Evolutionary conservation across 2,113 vertebrate genomes (phyloP).

Genomic region (Datnioides undecimradiatus): DNA sequence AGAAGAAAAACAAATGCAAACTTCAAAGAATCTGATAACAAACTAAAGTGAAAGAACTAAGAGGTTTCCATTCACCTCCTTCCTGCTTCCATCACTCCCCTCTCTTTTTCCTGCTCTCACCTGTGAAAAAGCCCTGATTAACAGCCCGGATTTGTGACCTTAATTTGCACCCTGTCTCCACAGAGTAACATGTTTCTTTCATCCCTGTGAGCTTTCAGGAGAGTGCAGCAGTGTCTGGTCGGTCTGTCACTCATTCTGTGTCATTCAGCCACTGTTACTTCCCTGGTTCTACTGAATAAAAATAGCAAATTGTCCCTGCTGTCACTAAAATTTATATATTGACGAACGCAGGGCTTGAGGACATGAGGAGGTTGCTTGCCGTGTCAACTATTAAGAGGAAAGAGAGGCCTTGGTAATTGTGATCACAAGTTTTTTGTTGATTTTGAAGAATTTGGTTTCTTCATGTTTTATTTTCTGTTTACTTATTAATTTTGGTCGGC

Average conservation of each 20-base stretch:
- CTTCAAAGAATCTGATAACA: conserved; percentile 64
- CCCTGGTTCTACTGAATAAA: conserved; percentile 36
- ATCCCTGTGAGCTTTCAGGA: conserved; percentile 54
- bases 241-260: conserved; percentile 62
- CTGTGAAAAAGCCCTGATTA: conserved; percentile 70
- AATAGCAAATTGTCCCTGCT: conserved; percentile 57
- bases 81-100: conserved; percentile 22
- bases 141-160: conserved; percentile 63
- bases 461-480: neutral
- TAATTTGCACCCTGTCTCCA: conserved; percentile 59
- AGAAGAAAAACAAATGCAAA: conserved; percentile 39
- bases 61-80: conserved; percentile 52
- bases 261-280: conserved; percentile 54
- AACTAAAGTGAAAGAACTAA: conserved; percentile 48
- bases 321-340: conserved; percentile 54
- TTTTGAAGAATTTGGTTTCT: conserved; percentile 16
- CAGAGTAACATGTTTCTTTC: conserved; percentile 61
- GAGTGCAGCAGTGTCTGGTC: conserved; percentile 54
- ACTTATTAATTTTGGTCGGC: too few species aligned
- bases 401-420: conserved; percentile 37
- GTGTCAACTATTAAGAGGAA: conserved; percentile 28
- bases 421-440: conserved; percentile 41
- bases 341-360: conserved; percentile 37
- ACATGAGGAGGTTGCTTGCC: conserved; percentile 15
- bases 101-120: conserved; percentile 49